Evolutionary conservation across 2,797 vertebrate species (phyloP).

Genomic region (Cossypha polioptera): DNA sequence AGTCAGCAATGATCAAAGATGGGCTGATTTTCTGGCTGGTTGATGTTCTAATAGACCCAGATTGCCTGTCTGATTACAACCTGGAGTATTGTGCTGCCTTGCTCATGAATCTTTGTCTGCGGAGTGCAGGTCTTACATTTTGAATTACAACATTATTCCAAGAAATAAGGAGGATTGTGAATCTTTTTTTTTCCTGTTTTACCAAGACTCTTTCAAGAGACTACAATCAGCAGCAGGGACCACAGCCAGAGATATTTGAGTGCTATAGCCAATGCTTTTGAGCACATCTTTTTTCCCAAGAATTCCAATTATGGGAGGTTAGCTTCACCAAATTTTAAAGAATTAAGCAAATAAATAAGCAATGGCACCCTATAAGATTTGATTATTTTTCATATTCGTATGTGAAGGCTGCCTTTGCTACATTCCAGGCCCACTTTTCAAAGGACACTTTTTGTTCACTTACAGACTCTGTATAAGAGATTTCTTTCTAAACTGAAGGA

Average conservation of each 20-base stretch:
- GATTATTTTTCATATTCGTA: neutral
- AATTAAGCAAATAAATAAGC: neutral
- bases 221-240: neutral
- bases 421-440: neutral
- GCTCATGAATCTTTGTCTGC: constrained; percentile 95
- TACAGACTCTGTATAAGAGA: neutral
- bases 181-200: neutral
- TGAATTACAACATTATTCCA: neutral
- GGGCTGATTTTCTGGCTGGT: constrained; percentile 90
- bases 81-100: constrained; percentile 89
- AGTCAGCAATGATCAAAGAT: constrained; percentile 89
- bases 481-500: neutral
- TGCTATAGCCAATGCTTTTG: neutral
- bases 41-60: constrained; percentile 86
- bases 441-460: neutral
- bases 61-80: constrained; percentile 90
- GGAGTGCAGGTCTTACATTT: constrained; percentile 79
- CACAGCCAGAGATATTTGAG: neutral
- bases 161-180: neutral
- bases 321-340: neutral
- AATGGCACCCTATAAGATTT: neutral
- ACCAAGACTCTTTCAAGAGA: neutral
- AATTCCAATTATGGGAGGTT: neutral
- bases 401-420: neutral
- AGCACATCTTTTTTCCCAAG: neutral